Percentiles rank a stretch among this genome's conserved stretches.
Evolutionary conservation across 2,113 vertebrate genomes (phyloP).

Genomic region (Sceloporus undulatus): DNA sequence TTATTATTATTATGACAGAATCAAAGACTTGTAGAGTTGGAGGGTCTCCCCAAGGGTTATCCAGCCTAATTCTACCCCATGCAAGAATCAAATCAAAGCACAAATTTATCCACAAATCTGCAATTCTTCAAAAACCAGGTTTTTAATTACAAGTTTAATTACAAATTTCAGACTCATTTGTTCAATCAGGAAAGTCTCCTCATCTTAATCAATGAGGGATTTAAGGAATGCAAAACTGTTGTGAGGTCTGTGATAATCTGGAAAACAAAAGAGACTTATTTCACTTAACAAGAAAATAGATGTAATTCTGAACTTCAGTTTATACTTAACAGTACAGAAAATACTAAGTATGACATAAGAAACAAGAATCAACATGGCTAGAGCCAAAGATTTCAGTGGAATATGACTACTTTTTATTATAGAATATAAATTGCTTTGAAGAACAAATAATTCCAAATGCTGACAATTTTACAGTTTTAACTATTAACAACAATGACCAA

Average conservation of each 20-base stretch:
- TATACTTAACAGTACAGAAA: background rate
- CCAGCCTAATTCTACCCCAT: too few relatives aligned
- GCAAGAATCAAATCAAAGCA: background rate
- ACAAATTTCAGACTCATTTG: background rate
- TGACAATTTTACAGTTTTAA: slow-evolving; percentile 2
- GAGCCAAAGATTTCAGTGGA: background rate
- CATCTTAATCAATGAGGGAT: slow-evolving; percentile 72
- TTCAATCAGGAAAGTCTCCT: slow-evolving; percentile 1
- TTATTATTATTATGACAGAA: background rate
- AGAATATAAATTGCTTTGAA: background rate
- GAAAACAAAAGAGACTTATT: slow-evolving; percentile 13
- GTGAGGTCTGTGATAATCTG: slow-evolving; percentile 57
- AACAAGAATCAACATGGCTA: background rate
- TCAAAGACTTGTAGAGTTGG: background rate
- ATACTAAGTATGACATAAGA: background rate
- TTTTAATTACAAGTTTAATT: background rate
- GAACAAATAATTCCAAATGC: background rate
- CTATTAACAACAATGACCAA: background rate
- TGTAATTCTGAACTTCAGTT: background rate
- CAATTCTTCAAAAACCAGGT: background rate
- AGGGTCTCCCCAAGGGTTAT: too few relatives aligned
- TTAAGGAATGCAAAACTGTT: slow-evolving; percentile 75
- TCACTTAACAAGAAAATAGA: background rate
- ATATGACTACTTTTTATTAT: background rate
- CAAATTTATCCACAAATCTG: background rate